phyloP scores from a whole-genome alignment of 2,113 vertebrate species.

The Solea solea region DNA sequence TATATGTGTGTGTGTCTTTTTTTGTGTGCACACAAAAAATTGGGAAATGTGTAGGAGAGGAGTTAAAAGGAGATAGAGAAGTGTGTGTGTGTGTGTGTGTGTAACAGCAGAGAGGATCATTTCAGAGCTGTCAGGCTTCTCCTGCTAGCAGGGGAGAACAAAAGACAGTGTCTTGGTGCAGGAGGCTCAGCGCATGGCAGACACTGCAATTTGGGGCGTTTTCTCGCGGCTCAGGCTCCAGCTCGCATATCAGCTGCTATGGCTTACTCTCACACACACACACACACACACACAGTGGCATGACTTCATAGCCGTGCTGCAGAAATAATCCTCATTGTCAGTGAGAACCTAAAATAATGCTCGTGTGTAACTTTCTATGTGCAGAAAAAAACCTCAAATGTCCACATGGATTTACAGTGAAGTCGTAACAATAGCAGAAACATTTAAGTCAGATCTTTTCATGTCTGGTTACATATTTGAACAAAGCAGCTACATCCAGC shows the following conservation, averaged over 20 bases:
- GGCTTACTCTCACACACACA: slow-evolving; percentile 29
- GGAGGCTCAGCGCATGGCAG: slow-evolving; percentile 73
- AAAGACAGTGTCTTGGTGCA: slow-evolving; percentile 75
- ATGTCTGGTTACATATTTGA: slow-evolving; percentile 7
- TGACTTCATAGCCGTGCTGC: slow-evolving; percentile 19
- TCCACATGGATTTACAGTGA: slow-evolving; percentile 19
- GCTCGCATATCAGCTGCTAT: slow-evolving; percentile 66
- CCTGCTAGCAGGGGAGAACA: slow-evolving; percentile 77
- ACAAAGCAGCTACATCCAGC: not conserved
- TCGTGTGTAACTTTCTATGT: not conserved
- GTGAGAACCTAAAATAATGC: slow-evolving; percentile 23
- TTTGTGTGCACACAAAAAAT: slow-evolving; percentile 26
- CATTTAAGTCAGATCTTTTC: slow-evolving; percentile 6
- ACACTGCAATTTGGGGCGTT: slow-evolving; percentile 78
- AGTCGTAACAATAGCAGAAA: not conserved
- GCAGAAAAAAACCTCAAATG: not conserved
- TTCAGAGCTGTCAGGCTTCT: slow-evolving; percentile 82
- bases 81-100: slow-evolving; percentile 31
- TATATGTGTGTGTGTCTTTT: slow-evolving; percentile 2
- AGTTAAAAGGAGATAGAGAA: slow-evolving; percentile 39
- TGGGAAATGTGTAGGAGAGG: slow-evolving; percentile 34
- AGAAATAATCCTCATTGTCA: slow-evolving; percentile 53
- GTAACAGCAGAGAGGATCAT: slow-evolving; percentile 67
- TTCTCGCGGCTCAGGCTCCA: slow-evolving; percentile 68
- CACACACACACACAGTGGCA: slow-evolving; percentile 20